Base-by-base conservation (phyloP, 2,888 invertebrate genomes). In the Synergus itoensis region DNA sequence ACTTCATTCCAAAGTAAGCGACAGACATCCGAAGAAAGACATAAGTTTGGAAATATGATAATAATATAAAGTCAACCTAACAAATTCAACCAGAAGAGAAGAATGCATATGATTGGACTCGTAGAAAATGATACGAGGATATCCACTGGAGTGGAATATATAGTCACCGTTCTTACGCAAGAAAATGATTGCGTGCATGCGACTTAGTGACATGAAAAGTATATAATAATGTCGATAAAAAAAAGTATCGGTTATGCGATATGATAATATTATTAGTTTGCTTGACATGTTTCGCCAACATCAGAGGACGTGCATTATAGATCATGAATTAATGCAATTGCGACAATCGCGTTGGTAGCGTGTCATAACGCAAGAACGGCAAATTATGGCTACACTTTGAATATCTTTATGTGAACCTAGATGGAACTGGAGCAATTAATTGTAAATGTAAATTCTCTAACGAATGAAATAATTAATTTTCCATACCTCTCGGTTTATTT, bases 161-260 rank as follows among this genome's bases (percentile, higher is more conserved):
- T 21, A 21, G 69, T 28, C 45, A 69, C 45, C 48, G 69, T 48
- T 67, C 48, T 69, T 48, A 28, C n/a, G n/a, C 48, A 48, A 69
- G 8, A 48, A 69, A 69, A 69, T 48, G 48, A 69, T 69, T 69
- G 48, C 69, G n/a, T 69, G 69, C 48, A 69, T 36, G 48, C 48
- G 48, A 69, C 48, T 48, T 16, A 69, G 12, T 48, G 69, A 48
- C 69, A 69, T 48, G 69, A 9, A 69, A 48, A 48, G 48, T 48
- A 21, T 28, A 69, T 48, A 69, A 21, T 21, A 67, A 67, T 11
- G 41, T 41, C 21, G 43, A 67, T 67, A 67, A 65, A 69, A 69
- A 69, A 45, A 43, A 16, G 21, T 48, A 48, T 67, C 28, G 45
- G n/a, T 48, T 36, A 28, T 28, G 21, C 48, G 69, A 69, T 69